A percentile compares a stretch with the other conserved stretches of the same genome.
These are phyloP conservation scores for Microcaecilia unicolor DNA, from an alignment of 2,797 vertebrate species.

Conservation along the genomic window DNA sequence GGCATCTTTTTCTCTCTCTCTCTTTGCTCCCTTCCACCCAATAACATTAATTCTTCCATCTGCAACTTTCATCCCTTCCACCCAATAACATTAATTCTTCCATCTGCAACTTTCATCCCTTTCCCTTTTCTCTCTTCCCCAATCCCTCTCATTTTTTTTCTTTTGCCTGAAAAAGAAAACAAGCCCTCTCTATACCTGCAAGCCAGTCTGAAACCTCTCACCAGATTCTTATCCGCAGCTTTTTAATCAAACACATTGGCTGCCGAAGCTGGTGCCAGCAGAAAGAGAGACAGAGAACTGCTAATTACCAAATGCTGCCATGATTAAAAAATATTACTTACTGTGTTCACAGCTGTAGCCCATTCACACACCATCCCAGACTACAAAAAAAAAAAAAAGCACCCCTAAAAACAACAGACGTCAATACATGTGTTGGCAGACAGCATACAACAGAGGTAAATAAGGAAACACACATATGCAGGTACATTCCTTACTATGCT, in stretches of 20 bases:
- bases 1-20: slow-evolving; percentile 36
- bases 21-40: no score
- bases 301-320: slow-evolving; percentile 25
- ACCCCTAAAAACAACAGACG: neutral
- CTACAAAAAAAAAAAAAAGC: neutral
- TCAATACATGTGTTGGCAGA: accelerated
- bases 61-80: slow-evolving; percentile 45
- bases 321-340: slow-evolving; percentile 9
- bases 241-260: slow-evolving; percentile 51
- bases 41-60: slow-evolving; percentile 64
- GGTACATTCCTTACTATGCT: neutral
- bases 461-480: no score
- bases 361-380: accelerated
- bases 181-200: slow-evolving; percentile 28
- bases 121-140: no score
- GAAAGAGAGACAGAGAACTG: slow-evolving; percentile 27
- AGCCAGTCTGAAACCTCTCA: slow-evolving; percentile 36
- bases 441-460: no score
- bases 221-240: slow-evolving; percentile 49
- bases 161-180: slow-evolving; percentile 41
- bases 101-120: slow-evolving; percentile 51
- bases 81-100: slow-evolving; percentile 64
- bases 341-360: neutral
- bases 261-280: slow-evolving; percentile 31
- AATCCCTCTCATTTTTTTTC: slow-evolving; percentile 39